Conservation (phyloP, 2,888 invertebrate species). For the Epicampocera succincta region DNA sequence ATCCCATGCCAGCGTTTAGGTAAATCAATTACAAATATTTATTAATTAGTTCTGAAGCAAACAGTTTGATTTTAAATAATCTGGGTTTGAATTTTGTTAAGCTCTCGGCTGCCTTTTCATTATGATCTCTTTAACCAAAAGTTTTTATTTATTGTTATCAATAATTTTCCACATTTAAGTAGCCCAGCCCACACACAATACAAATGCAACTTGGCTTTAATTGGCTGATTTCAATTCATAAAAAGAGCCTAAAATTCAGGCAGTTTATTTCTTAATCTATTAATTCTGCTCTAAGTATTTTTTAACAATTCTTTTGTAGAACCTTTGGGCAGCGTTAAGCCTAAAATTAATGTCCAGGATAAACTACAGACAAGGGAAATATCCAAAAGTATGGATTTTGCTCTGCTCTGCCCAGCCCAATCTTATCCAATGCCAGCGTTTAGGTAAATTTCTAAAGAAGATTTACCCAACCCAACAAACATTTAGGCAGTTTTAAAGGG, state of each 20-base stretch:
- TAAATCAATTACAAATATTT: slow-evolving; percentile 74
- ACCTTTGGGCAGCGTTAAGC: slow-evolving; percentile 83
- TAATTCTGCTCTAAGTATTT: background rate
- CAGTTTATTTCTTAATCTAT: slow-evolving; percentile 25
- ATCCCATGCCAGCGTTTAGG: slow-evolving; percentile 88
- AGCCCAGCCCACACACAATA: too few species aligned
- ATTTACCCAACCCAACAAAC: background rate
- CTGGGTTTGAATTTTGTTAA: too few species aligned
- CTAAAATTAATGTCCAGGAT: slow-evolving; percentile 88
- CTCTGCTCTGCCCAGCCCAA: slow-evolving; percentile 88
- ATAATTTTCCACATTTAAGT: background rate
- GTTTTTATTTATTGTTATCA: too few species aligned
- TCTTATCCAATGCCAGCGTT: slow-evolving; percentile 88
- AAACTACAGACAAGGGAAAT: slow-evolving; percentile 84
- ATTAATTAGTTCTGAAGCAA: too few species aligned
- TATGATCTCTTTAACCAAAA: too few species aligned
- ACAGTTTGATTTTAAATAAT: too few species aligned
- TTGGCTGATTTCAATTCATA: too few species aligned
- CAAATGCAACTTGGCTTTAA: too few species aligned
- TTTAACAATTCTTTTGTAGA: slow-evolving; percentile 75
- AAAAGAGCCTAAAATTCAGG: slow-evolving; percentile 11
- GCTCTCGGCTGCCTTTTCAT: too few species aligned
- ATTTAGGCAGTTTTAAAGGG: slow-evolving; percentile 39
- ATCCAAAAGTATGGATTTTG: slow-evolving; percentile 83
- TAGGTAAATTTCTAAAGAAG: slow-evolving; percentile 82